Evolutionary conservation across 2,888 invertebrate species (phyloP).

Genomic region (Cephus nigrinus): DNA sequence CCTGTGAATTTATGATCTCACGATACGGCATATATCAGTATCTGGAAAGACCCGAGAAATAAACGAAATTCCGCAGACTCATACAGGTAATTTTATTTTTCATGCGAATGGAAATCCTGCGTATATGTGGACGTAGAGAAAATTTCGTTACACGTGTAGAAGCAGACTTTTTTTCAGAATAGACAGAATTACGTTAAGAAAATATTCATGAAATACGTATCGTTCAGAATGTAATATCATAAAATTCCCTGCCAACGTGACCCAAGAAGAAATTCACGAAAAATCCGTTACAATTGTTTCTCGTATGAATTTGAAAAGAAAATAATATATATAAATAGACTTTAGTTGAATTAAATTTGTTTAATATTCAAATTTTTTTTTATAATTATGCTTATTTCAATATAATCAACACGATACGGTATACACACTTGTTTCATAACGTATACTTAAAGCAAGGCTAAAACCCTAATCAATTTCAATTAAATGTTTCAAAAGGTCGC

Average conservation of each 20-base stretch:
- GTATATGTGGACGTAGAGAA: background rate
- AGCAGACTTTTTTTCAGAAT: background rate
- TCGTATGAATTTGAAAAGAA: too few species aligned
- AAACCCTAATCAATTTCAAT: background rate
- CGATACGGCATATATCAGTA: conserved; percentile 19
- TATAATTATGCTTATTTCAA: background rate
- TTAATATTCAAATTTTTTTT: background rate
- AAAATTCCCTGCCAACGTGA: too few species aligned
- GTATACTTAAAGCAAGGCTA: background rate
- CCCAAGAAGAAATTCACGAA: too few species aligned
- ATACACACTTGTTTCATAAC: background rate
- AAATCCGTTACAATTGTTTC: too few species aligned
- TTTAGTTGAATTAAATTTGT: too few species aligned
- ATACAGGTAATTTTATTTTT: background rate
- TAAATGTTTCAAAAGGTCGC: background rate
- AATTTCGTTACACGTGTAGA: background rate
- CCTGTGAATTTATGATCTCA: conserved; percentile 47
- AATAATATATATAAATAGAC: too few species aligned
- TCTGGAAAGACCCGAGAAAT: background rate
- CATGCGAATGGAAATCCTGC: background rate
- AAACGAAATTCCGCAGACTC: background rate
- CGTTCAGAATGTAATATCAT: too few species aligned
- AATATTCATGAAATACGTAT: too few species aligned
- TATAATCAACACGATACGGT: background rate
- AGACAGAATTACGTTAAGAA: background rate